phyloP scores from a whole-genome alignment of 2,888 invertebrate genomes.

The Drosophila antonietae region DNA sequence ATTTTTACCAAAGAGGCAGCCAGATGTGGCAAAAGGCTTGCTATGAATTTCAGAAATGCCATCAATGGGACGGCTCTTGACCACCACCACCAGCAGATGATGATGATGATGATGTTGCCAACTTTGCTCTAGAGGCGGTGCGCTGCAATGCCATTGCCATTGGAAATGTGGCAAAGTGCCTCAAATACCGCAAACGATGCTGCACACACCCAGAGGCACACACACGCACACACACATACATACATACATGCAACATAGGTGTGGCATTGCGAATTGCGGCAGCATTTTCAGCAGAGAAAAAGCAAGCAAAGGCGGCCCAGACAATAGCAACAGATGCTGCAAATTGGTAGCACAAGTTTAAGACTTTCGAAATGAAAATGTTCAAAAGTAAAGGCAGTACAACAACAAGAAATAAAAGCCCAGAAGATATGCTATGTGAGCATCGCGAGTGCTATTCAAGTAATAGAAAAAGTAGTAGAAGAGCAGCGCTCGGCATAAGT shows the following conservation, averaged over 20 bases:
- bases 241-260: constrained; percentile 30
- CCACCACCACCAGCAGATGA: constrained; percentile 19
- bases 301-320: constrained; percentile 17
- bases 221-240: background rate
- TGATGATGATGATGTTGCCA: constrained; percentile 52
- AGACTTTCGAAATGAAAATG: constrained; percentile 17
- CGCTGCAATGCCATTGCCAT: constrained; percentile 43
- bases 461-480: constrained; percentile 1
- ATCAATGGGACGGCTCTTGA: constrained; percentile 36
- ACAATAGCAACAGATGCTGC: constrained; percentile 56
- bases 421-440: background rate
- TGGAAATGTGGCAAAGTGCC: constrained; percentile 51
- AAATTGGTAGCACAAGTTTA: constrained; percentile 24
- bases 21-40: constrained; percentile 60
- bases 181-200: constrained; percentile 51
- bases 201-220: constrained; percentile 1
- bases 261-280: constrained; percentile 36
- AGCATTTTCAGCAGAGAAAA: constrained; percentile 10
- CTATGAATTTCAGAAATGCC: constrained; percentile 52
- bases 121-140: constrained; percentile 24
- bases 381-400: constrained; percentile 15
- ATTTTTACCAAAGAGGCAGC: constrained; percentile 40
- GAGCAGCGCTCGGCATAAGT: background rate
- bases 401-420: background rate
- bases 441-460: background rate